Evolutionary conservation across 1,140 invertebrate species (phyloP).

Genomic region (Bathynomus jamesi): DNA sequence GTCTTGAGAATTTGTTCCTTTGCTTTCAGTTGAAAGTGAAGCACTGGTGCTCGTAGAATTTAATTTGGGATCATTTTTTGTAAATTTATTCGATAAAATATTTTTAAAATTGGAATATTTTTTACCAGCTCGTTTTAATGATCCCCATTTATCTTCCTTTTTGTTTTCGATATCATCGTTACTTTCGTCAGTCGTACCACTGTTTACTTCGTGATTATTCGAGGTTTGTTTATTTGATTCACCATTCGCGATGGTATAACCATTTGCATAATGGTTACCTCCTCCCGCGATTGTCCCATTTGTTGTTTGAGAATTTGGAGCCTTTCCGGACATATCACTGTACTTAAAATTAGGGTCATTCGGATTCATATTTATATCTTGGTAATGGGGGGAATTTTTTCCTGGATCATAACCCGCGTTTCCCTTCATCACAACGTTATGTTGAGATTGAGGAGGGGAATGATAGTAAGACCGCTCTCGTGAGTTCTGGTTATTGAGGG

Average conservation of each 20-base stretch:
- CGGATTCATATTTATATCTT: neutral
- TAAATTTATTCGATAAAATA: conserved; percentile 73
- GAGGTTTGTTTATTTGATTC: too few species aligned
- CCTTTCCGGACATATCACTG: too few species aligned
- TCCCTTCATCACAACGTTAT: neutral
- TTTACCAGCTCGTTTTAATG: conserved; percentile 43
- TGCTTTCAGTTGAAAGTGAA: conserved; percentile 47
- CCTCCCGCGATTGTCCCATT: conserved; percentile 4
- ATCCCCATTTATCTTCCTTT: conserved; percentile 34
- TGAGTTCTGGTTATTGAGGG: neutral
- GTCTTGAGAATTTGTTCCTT: conserved; percentile 48
- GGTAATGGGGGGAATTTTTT: neutral
- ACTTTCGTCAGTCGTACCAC: neutral
- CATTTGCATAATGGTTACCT: too few species aligned
- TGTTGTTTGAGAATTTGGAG: neutral
- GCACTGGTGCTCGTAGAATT: conserved; percentile 40
- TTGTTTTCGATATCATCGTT: conserved; percentile 10
- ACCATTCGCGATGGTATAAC: too few species aligned
- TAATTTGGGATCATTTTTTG: conserved; percentile 38
- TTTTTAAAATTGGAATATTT: conserved; percentile 76
- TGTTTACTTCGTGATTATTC: too few species aligned
- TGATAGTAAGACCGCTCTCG: too few species aligned
- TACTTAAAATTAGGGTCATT: neutral
- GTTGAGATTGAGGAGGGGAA: neutral
- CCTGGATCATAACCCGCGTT: neutral